A percentile compares a stretch with the other conserved stretches of the same genome.
These are phyloP conservation scores for Piprites chloris DNA, from an alignment of 2,113 vertebrate genomes.

Conservation along the genomic window DNA sequence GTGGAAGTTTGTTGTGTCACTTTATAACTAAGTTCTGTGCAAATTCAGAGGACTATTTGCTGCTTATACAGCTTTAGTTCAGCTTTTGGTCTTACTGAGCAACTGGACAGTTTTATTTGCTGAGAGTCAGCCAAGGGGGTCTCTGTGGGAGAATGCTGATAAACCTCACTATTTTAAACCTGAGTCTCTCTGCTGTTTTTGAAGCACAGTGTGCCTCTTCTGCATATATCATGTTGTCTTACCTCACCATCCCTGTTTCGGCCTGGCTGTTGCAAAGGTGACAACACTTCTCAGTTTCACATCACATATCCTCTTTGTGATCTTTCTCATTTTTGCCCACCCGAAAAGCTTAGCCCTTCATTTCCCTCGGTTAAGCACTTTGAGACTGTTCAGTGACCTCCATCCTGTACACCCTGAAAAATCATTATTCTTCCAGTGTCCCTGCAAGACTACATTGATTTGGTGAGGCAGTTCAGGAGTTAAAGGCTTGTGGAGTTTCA, in stretches of 20 bases:
- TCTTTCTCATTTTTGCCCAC: background rate
- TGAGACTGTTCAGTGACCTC: background rate
- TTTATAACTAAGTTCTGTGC: background rate
- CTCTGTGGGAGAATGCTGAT: background rate
- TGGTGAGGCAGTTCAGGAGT: conserved; percentile 21
- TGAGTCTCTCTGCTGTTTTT: background rate
- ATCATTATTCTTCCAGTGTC: background rate
- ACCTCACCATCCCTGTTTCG: background rate
- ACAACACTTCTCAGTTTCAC: background rate
- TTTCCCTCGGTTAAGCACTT: background rate
- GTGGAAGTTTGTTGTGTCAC: background rate
- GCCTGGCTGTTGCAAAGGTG: background rate
- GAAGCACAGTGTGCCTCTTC: background rate
- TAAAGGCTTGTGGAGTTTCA: background rate
- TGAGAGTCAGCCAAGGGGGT: background rate
- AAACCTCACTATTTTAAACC: background rate
- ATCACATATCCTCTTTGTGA: accelerated
- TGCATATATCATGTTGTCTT: background rate
- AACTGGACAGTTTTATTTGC: background rate
- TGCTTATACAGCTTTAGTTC: background rate
- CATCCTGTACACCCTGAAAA: background rate
- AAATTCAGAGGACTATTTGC: background rate
- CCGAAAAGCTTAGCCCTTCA: background rate
- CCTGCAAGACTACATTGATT: background rate
- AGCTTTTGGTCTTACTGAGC: background rate